These are phyloP conservation scores for Bos javanicus DNA, from an alignment of 2,113 vertebrate species.

Conservation along the genomic window DNA sequence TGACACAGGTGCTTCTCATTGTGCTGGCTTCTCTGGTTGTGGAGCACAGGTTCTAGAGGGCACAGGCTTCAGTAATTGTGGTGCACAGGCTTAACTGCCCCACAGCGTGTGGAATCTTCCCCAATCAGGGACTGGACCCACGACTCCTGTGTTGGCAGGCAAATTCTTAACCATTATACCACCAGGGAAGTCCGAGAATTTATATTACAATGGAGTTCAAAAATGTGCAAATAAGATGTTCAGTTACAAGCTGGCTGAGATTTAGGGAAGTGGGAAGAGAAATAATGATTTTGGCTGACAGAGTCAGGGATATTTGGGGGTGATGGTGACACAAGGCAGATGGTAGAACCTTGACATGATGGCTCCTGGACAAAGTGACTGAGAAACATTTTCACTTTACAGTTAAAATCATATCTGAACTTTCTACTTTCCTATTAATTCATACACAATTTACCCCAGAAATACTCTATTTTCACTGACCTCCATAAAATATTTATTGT, in stretches of 20 bases:
- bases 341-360: neutral
- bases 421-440: conserved; percentile 26
- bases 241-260: neutral
- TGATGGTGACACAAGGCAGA: neutral
- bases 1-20: neutral
- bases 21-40: neutral
- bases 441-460: neutral
- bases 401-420: neutral
- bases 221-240: neutral
- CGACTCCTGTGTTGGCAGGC: neutral
- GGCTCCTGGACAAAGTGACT: neutral
- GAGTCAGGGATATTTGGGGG: neutral
- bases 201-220: neutral
- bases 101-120: neutral
- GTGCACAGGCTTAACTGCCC: neutral
- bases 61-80: neutral
- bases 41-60: neutral
- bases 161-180: neutral
- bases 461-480: neutral
- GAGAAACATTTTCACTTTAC: neutral
- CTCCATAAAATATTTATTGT: neutral
- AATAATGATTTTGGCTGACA: neutral
- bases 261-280: neutral
- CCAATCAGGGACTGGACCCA: neutral
- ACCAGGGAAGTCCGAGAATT: neutral